A percentile compares a stretch with the other conserved stretches of the same genome.
Evolutionary conservation across 1,140 invertebrate genomes (phyloP).

Genomic region (Aethina tumida): DNA sequence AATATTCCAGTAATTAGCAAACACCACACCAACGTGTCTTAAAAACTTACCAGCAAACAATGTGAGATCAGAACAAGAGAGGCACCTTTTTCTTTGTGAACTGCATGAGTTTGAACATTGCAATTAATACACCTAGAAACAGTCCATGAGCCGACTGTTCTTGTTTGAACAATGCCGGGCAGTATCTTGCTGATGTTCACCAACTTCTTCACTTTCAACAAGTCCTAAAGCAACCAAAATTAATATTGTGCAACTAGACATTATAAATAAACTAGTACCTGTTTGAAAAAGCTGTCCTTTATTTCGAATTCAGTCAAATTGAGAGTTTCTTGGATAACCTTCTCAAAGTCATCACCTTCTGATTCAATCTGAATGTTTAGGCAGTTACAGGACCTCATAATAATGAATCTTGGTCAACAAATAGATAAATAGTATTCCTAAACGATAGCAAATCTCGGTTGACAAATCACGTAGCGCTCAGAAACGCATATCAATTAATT

Average conservation of each 20-base stretch:
- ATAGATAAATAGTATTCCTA: no score
- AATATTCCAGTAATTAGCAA: conserved; percentile 1
- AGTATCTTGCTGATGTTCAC: conserved; percentile 40
- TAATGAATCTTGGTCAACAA: no score
- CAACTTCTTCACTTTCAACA: conserved; percentile 35
- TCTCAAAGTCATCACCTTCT: conserved; percentile 32
- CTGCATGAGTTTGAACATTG: conserved; percentile 39
- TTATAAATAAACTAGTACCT: conserved; percentile 31
- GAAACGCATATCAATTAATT: no score
- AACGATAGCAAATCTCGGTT: no score
- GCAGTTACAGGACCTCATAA: conserved; percentile 40
- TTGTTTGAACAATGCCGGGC: conserved; percentile 36
- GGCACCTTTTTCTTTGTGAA: conserved; percentile 40
- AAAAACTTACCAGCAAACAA: conserved; percentile 38
- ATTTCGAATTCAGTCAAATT: conserved; percentile 33
- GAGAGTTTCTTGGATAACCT: conserved; percentile 32
- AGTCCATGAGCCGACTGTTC: conserved; percentile 40
- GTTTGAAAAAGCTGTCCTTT: conserved; percentile 36
- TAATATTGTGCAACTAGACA: conserved; percentile 1
- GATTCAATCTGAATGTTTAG: conserved; percentile 41
- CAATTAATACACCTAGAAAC: conserved; percentile 39
- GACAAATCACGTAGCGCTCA: no score
- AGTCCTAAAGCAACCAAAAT: conserved; percentile 28
- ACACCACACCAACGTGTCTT: background rate
- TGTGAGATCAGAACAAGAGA: conserved; percentile 38